Evolutionary conservation across 2,113 vertebrate genomes (phyloP), one percentile per base, ranked within the genome.

Genomic region (Vulpes vulpes): DNA sequence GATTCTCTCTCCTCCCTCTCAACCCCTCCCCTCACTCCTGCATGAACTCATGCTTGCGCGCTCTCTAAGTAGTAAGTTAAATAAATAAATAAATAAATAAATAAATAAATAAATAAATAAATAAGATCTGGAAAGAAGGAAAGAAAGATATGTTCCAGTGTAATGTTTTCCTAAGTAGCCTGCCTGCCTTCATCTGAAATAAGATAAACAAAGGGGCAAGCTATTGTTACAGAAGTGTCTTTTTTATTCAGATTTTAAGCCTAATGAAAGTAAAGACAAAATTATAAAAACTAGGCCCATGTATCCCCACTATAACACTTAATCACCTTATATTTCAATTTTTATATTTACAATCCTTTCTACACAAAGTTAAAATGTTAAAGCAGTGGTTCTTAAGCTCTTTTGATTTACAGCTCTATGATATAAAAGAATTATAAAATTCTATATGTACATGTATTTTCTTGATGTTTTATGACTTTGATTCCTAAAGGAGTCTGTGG

Each of bases 331-430:
- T 55, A 73, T 35, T 74, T 59, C 87, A 25, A 59, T 79, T 87
- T 94, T 92, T 59, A 78, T 35, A 23, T 55, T 69, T 62, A 82
- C 57, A 69, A 78, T 67, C 71, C 11, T 92, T 71, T 82, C 25
- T 78, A 60, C 27, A 74, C 49, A 93, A 94, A 87, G n/a, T 82
- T 82, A 71, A 86, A 38, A 23, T 38, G 83, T 62, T 78, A 93
- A 83, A 82, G 16, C 22, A 64, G 43, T 49, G 64, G 65, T 55
- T 94, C 35, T 91, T 65, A 76, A 62, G 23, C 11, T 83, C 81
- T 88, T 89, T 55, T 94, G 11, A 87, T 79, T 94, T 86, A 88
- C 12, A 97, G 32, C 23, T 87, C n/a, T 32, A 27, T 6, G 57
- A 35, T 35, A 65, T 43, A 79, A 69, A 22, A 91, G 23, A 86